Conservation (phyloP, 92 coral and sea anemone genomes). For the Paragorgia papillata region DNA sequence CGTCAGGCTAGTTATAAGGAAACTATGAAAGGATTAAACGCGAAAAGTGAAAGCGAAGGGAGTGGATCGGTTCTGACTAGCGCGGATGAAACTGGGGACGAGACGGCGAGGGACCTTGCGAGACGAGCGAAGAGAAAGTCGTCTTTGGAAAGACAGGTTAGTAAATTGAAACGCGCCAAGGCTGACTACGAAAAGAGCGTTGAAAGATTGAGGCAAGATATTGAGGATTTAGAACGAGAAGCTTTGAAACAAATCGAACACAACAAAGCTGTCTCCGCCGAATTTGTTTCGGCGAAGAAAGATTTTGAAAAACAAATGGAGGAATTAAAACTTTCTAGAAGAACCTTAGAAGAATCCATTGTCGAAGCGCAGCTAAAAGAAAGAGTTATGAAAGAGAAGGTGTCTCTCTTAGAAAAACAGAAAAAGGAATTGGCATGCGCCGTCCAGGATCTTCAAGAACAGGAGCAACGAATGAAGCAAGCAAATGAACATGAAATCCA, state of each 20-base stretch:
- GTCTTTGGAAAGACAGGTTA: conserved; percentile 34
- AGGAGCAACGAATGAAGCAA: conserved; percentile 29
- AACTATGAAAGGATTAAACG: conserved; percentile 57
- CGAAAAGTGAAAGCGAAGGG: conserved; percentile 70
- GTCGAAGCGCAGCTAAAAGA: conserved; percentile 42
- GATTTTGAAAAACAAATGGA: conserved; percentile 60
- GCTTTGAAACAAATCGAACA: conserved; percentile 28
- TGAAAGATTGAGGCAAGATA: conserved; percentile 48
- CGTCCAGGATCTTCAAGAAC: conserved; percentile 63
- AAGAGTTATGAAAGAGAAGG: conserved; percentile 23
- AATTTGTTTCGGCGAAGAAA: conserved; percentile 37
- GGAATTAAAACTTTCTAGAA: conserved; percentile 48
- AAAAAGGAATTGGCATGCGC: conserved; percentile 60
- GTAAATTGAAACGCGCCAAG: conserved; percentile 27
- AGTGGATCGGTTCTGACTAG: conserved; percentile 71
- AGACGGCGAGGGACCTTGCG: not conserved
- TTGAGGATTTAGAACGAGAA: conserved; percentile 38
- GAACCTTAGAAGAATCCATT: conserved; percentile 51
- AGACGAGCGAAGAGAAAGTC: conserved; percentile 12
- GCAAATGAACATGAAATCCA: not conserved
- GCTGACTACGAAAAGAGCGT: conserved; percentile 36
- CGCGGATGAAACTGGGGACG: conserved; percentile 34
- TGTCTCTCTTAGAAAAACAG: conserved; percentile 47
- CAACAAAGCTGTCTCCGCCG: conserved; percentile 17
- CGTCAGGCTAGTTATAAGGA: conserved; percentile 72